Evolutionary conservation across 1,140 invertebrate species (phyloP).

Genomic region (Cotesia glomerata): DNA sequence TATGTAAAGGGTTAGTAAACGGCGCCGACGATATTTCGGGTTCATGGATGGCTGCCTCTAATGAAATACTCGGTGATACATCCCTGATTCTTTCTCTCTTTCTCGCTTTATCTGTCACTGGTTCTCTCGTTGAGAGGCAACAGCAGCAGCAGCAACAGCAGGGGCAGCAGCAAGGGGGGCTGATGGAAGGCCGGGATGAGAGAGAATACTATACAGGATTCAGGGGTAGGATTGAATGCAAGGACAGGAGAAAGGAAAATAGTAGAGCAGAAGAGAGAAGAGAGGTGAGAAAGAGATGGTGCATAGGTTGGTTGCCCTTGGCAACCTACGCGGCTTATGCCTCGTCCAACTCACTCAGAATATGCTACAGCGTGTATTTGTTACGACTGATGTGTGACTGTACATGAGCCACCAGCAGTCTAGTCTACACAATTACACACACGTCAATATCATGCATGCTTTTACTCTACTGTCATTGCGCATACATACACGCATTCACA

Average conservation of each 20-base stretch:
- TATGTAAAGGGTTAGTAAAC: slow-evolving; percentile 26
- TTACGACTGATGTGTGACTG: slow-evolving; percentile 7
- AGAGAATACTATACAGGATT: neutral
- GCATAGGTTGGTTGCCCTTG: slow-evolving; percentile 52
- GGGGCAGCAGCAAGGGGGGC: slow-evolving; percentile 5
- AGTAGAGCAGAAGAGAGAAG: slow-evolving; percentile 22
- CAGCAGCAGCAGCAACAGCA: slow-evolving; percentile 7
- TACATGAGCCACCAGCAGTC: neutral
- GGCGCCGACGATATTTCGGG: slow-evolving; percentile 30
- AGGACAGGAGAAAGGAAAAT: slow-evolving; percentile 31
- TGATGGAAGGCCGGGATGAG: slow-evolving; percentile 22
- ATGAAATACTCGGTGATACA: slow-evolving; percentile 41
- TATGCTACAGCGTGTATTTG: slow-evolving; percentile 23
- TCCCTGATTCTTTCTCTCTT: slow-evolving; percentile 29
- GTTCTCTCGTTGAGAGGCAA: slow-evolving; percentile 7
- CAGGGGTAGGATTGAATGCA: slow-evolving; percentile 29
- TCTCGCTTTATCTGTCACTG: too few relatives aligned
- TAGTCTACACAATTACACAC: neutral
- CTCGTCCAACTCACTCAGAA: slow-evolving; percentile 21
- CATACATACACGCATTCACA: neutral
- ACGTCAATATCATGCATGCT: neutral
- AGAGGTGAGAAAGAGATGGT: slow-evolving; percentile 37
- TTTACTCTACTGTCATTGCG: neutral
- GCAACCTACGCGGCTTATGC: slow-evolving; percentile 52
- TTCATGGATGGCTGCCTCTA: slow-evolving; percentile 35